Evolutionary conservation across 2,113 vertebrate species (phyloP).

Genomic region (Collichthys lucidus): DNA sequence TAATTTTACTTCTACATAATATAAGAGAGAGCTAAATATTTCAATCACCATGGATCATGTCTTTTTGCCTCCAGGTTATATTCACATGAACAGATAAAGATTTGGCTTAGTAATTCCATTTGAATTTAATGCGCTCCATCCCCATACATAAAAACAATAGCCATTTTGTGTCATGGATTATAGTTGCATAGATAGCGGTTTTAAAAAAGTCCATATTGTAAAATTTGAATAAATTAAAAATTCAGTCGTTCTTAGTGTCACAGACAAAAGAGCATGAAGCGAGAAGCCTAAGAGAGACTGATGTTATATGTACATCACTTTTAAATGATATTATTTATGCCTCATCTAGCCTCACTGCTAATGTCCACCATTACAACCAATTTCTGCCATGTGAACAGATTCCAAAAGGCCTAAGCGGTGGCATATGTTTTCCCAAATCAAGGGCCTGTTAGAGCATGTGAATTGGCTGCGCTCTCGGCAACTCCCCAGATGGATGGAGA

Average conservation of each 20-base stretch:
- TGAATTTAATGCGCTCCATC: slow-evolving; percentile 18
- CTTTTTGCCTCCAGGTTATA: slow-evolving; percentile 3
- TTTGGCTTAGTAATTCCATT: slow-evolving; percentile 5
- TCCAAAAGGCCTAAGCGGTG: slow-evolving; percentile 67
- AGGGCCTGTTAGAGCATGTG: slow-evolving; percentile 63
- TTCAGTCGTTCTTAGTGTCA: slow-evolving; percentile 31
- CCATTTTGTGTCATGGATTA: slow-evolving; percentile 31
- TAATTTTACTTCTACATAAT: not conserved
- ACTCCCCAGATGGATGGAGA: slow-evolving; percentile 76
- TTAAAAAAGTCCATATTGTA: slow-evolving; percentile 39
- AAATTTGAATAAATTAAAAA: not conserved
- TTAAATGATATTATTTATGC: slow-evolving; percentile 39
- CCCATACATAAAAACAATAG: slow-evolving; percentile 6
- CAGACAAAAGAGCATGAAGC: not conserved
- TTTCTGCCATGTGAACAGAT: slow-evolving; percentile 56
- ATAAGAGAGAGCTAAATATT: not conserved
- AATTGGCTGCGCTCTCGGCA: slow-evolving; percentile 62
- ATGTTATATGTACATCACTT: slow-evolving; percentile 29
- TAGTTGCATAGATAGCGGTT: not conserved
- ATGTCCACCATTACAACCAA: slow-evolving; percentile 59
- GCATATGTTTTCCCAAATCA: slow-evolving; percentile 79
- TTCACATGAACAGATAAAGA: slow-evolving; percentile 8
- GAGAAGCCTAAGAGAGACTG: not conserved
- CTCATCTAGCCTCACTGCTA: slow-evolving; percentile 49
- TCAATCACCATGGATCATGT: not conserved